Base-by-base conservation (phyloP, 2,888 invertebrate species). In the Melieria crassipennis region DNA sequence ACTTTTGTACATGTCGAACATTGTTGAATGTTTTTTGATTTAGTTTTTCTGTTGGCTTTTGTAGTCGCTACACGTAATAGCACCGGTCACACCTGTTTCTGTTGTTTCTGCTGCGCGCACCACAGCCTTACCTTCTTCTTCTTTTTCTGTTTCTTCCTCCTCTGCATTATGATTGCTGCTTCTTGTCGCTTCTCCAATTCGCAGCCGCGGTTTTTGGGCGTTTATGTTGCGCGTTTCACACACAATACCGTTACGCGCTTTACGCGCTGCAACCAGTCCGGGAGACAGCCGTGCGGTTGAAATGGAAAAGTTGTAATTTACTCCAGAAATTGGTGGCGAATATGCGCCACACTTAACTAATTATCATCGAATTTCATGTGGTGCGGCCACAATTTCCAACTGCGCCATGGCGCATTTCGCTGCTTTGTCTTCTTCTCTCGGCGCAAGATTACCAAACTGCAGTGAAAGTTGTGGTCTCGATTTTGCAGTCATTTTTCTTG, bases 71-170 rank as follows among this genome's bases (percentile, higher is more conserved):
- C 43, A 71, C 64, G 52, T 70, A 68, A 73, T 66, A 67, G 60
- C 69, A 71, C 73, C 56, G 66, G 75, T 71, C 73, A 74, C 75
- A 76, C 75, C 76, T 76, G 76, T 73, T 74, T 74, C 58, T 4
- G 10, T 16, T 52, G 52, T 13, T 5, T 52, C 52, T 52, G 9
- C 10, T 13, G 11, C 10, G 9, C 11, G 52, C 52, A 4, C 13
- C 52, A 10, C 50, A 30, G 30, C 50, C 11, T 50, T 11, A 2
- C 50, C 50, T 11, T 52, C 7, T 30, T 16, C 16, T 58, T 10
- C 10, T 4, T 65, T 56, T 65, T 65, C 48, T 30, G 4, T 46
- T 65, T 30, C 16, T 52, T 43, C 30, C 56, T 30, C 30, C 30
- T 30, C 30, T 30, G 30, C 30, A 30, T 30, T 30, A 30, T 30